Percentiles rank a stretch among this genome's conserved stretches.
Evolutionary conservation across 2,797 vertebrate species (phyloP).

Genomic region (Macropodus opercularis): DNA sequence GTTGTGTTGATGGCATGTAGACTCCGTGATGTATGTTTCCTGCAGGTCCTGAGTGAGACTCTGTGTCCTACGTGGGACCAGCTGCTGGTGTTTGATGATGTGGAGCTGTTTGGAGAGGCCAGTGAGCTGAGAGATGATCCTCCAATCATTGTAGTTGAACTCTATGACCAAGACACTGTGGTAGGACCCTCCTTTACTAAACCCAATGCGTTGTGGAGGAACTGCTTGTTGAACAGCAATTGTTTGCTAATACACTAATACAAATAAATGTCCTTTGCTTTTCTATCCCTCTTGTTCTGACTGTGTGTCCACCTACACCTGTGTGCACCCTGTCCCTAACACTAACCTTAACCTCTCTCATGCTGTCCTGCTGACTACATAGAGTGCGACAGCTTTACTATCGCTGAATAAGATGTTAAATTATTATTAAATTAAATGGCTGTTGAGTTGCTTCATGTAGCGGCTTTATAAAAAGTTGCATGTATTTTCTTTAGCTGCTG

Average conservation of each 20-base stretch:
- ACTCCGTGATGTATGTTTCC: not conserved
- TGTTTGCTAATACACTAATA: not conserved
- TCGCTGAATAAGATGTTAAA: not conserved
- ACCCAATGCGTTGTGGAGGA: slow-evolving; percentile 3
- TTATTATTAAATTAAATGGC: not conserved
- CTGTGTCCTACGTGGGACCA: slow-evolving; percentile 98
- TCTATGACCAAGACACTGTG: slow-evolving; percentile 97
- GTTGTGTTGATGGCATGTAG: not conserved
- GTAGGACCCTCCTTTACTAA: slow-evolving; percentile 69
- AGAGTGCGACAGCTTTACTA: slow-evolving; percentile 65
- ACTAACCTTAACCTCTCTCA: slow-evolving; percentile 42
- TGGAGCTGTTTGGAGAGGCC: slow-evolving; percentile 94
- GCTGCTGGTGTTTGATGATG: slow-evolving; percentile 92
- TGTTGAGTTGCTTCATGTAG: slow-evolving; percentile 11
- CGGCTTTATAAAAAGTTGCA: slow-evolving; percentile 28
- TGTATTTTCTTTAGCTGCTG: slow-evolving; percentile 19
- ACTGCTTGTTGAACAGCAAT: not conserved
- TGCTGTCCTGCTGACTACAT: slow-evolving; percentile 52
- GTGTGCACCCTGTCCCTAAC: slow-evolving; percentile 25
- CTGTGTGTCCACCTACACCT: slow-evolving; percentile 62
- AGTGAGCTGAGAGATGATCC: slow-evolving; percentile 93
- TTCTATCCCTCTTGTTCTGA: slow-evolving; percentile 60
- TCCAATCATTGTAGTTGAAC: slow-evolving; percentile 95
- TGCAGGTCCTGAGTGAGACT: slow-evolving; percentile 93
- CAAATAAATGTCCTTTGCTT: slow-evolving; percentile 62